Conservation (phyloP, 2,113 vertebrate genomes). For the Elachura formosa region DNA sequence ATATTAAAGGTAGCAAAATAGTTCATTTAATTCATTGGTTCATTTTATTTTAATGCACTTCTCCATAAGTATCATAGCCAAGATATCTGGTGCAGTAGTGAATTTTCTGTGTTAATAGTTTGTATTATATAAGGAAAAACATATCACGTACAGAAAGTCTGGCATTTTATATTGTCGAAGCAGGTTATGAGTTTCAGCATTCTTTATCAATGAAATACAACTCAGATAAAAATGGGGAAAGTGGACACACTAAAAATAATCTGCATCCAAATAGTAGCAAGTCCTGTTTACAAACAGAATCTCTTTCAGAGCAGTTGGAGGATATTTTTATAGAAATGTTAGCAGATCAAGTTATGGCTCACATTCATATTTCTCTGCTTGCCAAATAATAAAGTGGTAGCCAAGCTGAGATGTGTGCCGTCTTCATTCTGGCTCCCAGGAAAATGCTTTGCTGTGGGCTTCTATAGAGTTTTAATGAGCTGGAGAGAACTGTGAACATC, state of each 20-base stretch:
- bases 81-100: background rate
- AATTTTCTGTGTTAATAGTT: background rate
- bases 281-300: constrained; percentile 32
- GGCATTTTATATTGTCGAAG: background rate
- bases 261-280: background rate
- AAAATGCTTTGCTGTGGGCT: background rate
- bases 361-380: background rate
- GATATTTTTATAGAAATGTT: background rate
- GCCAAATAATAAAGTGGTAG: background rate
- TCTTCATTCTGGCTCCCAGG: background rate
- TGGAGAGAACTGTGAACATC: background rate
- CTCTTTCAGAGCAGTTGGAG: background rate
- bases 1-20: background rate
- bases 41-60: background rate
- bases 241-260: background rate
- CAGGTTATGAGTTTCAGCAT: background rate
- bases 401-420: background rate
- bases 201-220: background rate
- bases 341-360: background rate
- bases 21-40: background rate
- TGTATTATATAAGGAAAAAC: background rate
- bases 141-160: background rate
- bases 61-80: background rate
- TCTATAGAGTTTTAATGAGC: background rate
- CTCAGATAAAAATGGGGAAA: background rate